phyloP scores from a whole-genome alignment of 1,140 invertebrate genomes.

The Zaprionus africanus region DNA sequence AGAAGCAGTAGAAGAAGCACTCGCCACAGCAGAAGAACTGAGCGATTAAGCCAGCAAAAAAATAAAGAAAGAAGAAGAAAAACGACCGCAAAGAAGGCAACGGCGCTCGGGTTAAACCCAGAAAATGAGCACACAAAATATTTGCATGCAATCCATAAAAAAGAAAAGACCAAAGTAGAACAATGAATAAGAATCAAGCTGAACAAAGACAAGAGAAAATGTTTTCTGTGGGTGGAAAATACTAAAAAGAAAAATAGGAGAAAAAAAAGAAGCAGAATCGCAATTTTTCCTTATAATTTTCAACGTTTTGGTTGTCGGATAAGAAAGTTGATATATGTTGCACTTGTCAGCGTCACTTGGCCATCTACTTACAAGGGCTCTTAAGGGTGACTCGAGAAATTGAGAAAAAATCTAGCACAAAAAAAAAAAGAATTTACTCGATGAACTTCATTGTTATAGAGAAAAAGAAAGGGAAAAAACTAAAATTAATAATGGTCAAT shows the following conservation, averaged over 20 bases:
- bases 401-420: slow-evolving; percentile 4
- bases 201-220: slow-evolving; percentile 24
- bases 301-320: neutral
- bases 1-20: slow-evolving; percentile 3
- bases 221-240: neutral
- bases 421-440: neutral
- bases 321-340: slow-evolving; percentile 13
- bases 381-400: slow-evolving; percentile 5
- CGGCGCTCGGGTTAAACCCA: slow-evolving; percentile 16
- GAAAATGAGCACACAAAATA: slow-evolving; percentile 40
- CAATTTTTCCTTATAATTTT: slow-evolving; percentile 9
- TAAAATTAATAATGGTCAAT: neutral
- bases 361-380: slow-evolving; percentile 3
- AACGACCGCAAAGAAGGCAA: slow-evolving; percentile 2
- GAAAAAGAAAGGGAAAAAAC: neutral
- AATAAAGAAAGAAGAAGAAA: slow-evolving; percentile 1
- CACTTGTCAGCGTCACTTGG: neutral
- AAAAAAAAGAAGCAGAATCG: neutral
- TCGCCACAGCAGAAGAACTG: neutral
- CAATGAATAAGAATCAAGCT: slow-evolving; percentile 3
- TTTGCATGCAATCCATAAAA: slow-evolving; percentile 31
- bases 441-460: neutral
- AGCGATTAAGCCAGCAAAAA: slow-evolving; percentile 16
- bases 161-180: neutral
- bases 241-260: neutral